These are phyloP conservation scores for Lycaon pictus DNA, from an alignment of 2,113 vertebrate species.

Conservation along the genomic window DNA sequence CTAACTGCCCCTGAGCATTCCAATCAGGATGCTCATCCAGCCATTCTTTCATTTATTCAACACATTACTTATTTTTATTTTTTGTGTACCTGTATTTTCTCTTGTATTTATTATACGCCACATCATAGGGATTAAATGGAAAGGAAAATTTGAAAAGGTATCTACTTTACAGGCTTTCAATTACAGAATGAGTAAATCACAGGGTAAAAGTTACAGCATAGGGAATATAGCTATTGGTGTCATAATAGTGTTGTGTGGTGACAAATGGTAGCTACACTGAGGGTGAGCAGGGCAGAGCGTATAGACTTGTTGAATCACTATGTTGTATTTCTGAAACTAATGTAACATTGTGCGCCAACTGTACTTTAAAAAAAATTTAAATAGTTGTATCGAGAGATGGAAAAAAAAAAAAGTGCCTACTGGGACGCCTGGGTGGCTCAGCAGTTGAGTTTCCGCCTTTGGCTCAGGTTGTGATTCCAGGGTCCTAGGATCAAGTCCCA, in stretches of 20 bases:
- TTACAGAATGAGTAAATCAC: background rate
- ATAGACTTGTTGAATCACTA: background rate
- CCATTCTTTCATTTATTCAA: background rate
- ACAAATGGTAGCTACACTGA: background rate
- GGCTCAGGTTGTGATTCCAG: too few relatives aligned
- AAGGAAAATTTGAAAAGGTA: background rate
- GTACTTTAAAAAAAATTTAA: background rate
- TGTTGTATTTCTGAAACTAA: background rate
- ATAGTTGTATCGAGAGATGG: background rate
- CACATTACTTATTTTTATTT: background rate
- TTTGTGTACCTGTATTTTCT: background rate
- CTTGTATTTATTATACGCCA: background rate
- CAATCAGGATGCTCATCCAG: background rate
- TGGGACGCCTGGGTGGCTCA: too few relatives aligned
- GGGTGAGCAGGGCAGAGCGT: too few relatives aligned
- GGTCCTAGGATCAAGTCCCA: too few relatives aligned
- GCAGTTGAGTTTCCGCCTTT: too few relatives aligned
- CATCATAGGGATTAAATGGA: background rate
- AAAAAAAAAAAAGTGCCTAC: too few relatives aligned
- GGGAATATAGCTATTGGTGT: background rate
- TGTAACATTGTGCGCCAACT: background rate
- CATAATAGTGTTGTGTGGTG: background rate
- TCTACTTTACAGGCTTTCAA: background rate
- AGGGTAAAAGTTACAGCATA: background rate
- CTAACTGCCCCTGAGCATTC: background rate